Conservation (phyloP, 2,113 vertebrate species). For the Hiodon alosoides region DNA sequence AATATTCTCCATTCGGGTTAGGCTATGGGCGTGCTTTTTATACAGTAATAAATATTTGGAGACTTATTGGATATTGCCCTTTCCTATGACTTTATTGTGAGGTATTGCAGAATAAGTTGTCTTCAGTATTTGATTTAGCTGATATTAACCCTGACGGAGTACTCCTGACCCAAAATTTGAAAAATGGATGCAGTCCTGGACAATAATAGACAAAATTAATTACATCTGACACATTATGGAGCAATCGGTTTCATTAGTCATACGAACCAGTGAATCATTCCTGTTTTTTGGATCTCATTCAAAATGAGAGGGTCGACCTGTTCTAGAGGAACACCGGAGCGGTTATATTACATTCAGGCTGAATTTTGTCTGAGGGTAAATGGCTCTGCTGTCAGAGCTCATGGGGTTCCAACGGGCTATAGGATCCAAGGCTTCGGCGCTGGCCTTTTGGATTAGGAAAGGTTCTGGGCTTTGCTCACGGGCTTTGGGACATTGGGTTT, state of each 20-base stretch:
- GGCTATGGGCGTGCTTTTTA: too few relatives aligned
- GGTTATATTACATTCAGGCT: neutral
- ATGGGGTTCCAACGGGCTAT: neutral
- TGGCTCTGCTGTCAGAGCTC: neutral
- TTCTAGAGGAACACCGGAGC: neutral
- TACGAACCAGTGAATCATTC: neutral
- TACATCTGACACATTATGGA: neutral
- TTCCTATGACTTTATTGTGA: neutral
- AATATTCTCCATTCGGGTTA: too few relatives aligned
- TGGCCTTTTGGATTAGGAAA: neutral
- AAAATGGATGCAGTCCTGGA: neutral
- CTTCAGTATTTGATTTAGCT: neutral
- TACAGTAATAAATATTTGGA: too few relatives aligned
- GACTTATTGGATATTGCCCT: too few relatives aligned
- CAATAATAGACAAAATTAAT: neutral
- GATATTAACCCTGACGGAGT: neutral
- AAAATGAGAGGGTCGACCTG: neutral
- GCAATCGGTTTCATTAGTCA: conserved; percentile 15
- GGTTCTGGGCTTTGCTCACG: neutral
- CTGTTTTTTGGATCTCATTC: neutral
- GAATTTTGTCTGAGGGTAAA: conserved; percentile 12
- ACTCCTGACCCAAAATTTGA: neutral
- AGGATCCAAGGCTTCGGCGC: neutral
- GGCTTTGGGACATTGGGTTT: neutral
- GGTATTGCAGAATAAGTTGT: neutral